These are phyloP conservation scores for western clawed frog (Xenopus tropicalis) DNA, from an alignment of 2,113 vertebrate species.

Conservation along the genomic window DNA sequence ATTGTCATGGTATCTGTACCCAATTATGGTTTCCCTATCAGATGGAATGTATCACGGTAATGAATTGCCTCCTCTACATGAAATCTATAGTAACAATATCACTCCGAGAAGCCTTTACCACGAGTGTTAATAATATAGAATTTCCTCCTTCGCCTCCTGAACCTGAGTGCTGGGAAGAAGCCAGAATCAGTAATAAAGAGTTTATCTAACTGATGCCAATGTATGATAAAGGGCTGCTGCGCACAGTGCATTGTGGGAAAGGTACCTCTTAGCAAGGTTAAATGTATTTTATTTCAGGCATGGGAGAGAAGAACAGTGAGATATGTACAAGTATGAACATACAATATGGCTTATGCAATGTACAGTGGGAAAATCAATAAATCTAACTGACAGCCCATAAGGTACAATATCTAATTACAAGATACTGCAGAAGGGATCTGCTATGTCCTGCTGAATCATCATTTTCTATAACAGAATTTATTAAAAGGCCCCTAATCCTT, in stretches of 20 bases:
- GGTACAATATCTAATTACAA: neutral
- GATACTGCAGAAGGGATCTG: neutral
- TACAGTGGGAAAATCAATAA: conserved; percentile 5
- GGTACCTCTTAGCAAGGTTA: neutral
- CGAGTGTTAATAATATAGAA: neutral
- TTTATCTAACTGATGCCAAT: neutral
- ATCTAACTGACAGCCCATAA: neutral
- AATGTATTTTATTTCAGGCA: conserved; percentile 6
- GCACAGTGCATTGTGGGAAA: neutral
- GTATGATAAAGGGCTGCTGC: neutral
- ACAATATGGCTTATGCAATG: neutral
- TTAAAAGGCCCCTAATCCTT: too few species aligned
- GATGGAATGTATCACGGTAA: too few species aligned
- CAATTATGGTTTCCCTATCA: too few species aligned
- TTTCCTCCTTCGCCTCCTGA: neutral
- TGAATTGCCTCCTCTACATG: neutral
- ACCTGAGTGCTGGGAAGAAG: neutral
- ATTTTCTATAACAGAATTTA: neutral
- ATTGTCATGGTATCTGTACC: too few species aligned
- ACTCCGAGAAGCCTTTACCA: neutral
- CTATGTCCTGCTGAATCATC: neutral
- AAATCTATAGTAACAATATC: neutral
- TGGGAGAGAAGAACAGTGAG: neutral
- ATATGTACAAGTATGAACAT: neutral
- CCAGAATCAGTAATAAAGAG: neutral